A percentile compares a stretch with the other conserved stretches of the same genome.
Evolutionary conservation across 2,113 vertebrate genomes (phyloP).

Genomic region (Microcebus griseorufus): DNA sequence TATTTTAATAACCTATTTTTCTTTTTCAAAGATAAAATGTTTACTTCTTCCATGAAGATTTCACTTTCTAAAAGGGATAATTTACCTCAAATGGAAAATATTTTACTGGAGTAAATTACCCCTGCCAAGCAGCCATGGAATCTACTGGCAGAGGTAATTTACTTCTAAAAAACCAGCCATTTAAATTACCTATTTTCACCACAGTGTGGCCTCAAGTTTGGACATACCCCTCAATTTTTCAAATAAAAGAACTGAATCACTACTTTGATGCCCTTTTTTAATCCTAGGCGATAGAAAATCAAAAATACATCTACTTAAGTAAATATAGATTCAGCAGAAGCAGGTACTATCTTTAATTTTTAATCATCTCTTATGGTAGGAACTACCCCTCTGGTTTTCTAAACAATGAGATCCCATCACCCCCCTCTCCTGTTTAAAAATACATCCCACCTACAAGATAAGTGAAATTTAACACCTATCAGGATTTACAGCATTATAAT

Average conservation of each 20-base stretch:
- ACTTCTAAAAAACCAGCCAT: neutral
- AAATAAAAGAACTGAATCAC: neutral
- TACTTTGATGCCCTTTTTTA: neutral
- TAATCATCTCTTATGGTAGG: conserved; percentile 12
- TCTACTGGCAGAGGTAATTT: neutral
- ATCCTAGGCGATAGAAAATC: neutral
- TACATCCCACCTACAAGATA: neutral
- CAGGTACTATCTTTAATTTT: conserved; percentile 44
- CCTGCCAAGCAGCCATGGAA: conserved; percentile 1
- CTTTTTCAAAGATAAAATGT: conserved; percentile 43
- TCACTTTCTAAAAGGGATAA: conserved; percentile 49
- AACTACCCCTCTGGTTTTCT: neutral
- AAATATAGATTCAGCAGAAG: conserved; percentile 41
- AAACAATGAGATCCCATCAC: neutral
- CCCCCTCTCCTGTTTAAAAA: neutral
- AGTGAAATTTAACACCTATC: neutral
- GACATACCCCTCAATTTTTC: neutral
- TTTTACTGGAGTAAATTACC: neutral
- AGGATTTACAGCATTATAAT: neutral
- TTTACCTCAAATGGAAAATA: conserved; percentile 46
- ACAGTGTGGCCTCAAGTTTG: conserved; percentile 8
- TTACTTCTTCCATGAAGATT: conserved; percentile 36
- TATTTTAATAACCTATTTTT: conserved; percentile 49
- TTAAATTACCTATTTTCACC: conserved; percentile 40
- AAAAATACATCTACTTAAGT: conserved; percentile 26